Base-by-base conservation (phyloP, 2,113 vertebrate species). In the Parus major region DNA sequence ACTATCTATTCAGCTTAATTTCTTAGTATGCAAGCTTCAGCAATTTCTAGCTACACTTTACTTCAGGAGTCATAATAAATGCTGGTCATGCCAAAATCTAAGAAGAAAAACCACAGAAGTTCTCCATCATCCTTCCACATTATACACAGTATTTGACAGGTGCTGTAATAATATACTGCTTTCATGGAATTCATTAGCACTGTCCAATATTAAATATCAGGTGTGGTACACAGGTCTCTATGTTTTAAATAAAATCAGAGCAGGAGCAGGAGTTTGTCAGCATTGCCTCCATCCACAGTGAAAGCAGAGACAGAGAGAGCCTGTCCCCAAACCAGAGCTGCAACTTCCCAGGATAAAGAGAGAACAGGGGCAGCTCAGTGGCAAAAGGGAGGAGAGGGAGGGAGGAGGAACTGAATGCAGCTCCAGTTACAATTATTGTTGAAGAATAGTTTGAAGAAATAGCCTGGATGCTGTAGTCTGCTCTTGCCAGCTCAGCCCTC, bases 41-140 rank as follows among this genome's bases (percentile, higher is more conserved):
- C 47, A 82, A 42, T 35, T 88, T 66, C 61, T 94, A 89, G 50
- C 42, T 94, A 94, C 50, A 77, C 33, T 78, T 86, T 29, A 60
- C 72, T 95, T 94, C 59, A 96, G 65, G 68, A 95, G 78, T 73
- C 65, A 78, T 94, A 88, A 93, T 73, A 90, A 93, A 95, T 65
- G 71, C 47, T 91, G 68, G 21, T 49, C 92, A 96, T 92, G 96
- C 92, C 90, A 88, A 95, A 96, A 65, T 85, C 72, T 89, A 92
- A 76, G 81, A 68, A 70, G 49, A 96, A 96, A 82, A 75, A 59
- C 11, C 52, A 93, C 71, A 63, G 22, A 92, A 64, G 73, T 52
- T 86, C 35, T 92, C 55, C 25, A 50, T 23, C 55, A 79, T 63
- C 71, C 31, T 81, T 91, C 64, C 8, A 78, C 63, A 81, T 49